Evolutionary conservation across 2,113 vertebrate species (phyloP).

Genomic region (Thinocorus orbignyianus): DNA sequence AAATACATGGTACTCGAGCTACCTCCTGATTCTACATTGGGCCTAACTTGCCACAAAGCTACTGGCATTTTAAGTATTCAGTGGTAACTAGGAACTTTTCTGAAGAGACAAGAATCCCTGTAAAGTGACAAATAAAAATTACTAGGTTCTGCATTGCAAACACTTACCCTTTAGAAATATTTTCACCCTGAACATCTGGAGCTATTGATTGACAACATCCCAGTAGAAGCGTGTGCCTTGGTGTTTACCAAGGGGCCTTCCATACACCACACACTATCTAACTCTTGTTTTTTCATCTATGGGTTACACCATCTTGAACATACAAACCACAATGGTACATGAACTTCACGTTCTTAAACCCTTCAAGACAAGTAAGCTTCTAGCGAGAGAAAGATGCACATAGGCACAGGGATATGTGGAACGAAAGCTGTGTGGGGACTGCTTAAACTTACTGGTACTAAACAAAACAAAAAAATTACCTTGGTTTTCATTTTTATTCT

Average conservation of each 20-base stretch:
- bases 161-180: background rate
- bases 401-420: background rate
- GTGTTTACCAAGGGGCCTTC: background rate
- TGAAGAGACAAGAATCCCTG: background rate
- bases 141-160: background rate
- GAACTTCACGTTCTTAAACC: background rate
- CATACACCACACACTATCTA: background rate
- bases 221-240: accelerated
- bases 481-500: background rate
- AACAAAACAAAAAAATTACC: background rate
- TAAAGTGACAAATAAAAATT: background rate
- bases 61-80: background rate
- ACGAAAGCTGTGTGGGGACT: background rate
- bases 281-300: background rate
- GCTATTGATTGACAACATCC: background rate
- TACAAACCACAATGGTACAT: background rate
- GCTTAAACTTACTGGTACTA: background rate
- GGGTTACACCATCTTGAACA: background rate
- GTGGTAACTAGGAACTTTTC: background rate
- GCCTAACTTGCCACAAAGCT: background rate
- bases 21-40: background rate
- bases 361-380: background rate
- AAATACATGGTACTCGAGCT: accelerated
- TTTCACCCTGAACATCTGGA: background rate
- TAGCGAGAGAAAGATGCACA: background rate